Percentiles rank a stretch among this genome's conserved stretches.
phyloP scores from a whole-genome alignment of 2,797 vertebrate genomes.

The Dermochelys coriacea region DNA sequence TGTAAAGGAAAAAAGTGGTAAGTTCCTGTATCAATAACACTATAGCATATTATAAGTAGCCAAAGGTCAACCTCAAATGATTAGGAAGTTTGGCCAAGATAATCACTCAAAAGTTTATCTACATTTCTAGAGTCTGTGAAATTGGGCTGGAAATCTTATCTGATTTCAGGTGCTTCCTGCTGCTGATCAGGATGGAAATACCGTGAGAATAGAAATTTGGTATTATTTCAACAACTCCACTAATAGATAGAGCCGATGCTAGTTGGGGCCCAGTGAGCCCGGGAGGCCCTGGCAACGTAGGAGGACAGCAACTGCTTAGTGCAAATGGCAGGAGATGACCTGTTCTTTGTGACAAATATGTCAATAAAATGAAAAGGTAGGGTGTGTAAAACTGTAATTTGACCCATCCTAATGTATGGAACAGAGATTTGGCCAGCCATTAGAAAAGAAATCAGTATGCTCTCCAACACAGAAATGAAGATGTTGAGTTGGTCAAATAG shows the following conservation, averaged over 20 bases:
- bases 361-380: background rate
- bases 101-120: background rate
- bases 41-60: background rate
- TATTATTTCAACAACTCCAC: background rate
- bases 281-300: background rate
- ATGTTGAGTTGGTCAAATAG: background rate
- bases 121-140: background rate
- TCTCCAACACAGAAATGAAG: background rate
- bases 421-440: background rate
- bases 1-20: background rate
- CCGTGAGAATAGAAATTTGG: background rate
- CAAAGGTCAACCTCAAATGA: background rate
- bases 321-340: background rate
- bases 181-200: background rate
- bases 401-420: background rate
- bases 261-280: background rate
- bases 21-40: background rate
- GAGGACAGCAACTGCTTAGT: background rate
- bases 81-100: background rate
- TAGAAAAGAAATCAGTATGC: background rate
- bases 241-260: background rate
- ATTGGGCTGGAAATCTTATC: background rate
- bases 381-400: background rate
- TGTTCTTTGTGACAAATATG: background rate
- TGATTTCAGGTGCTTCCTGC: conserved; percentile 15